Evolutionary conservation across 1,140 invertebrate species (phyloP), one percentile per base, ranked within the genome.

Genomic region (Aphelenchoides fujianensis): DNA sequence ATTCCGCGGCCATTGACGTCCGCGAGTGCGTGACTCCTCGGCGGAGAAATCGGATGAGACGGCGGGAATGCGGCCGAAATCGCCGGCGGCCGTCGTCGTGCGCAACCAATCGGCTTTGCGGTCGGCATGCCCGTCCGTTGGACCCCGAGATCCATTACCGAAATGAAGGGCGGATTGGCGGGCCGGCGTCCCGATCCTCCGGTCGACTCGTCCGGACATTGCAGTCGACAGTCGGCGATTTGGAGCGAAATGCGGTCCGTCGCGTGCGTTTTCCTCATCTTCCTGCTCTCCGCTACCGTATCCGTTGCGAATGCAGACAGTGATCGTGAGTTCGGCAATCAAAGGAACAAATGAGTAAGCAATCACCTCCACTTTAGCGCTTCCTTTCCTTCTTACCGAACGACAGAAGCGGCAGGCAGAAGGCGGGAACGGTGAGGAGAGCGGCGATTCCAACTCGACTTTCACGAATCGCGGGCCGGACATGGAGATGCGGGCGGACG

Each of bases 401-500:
- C n/a, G n/a, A n/a, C n/a, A n/a, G n/a, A n/a, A n/a, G n/a, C n/a
- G n/a, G n/a, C n/a, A n/a, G n/a, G n/a, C n/a, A n/a, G n/a, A n/a
- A n/a, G n/a, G n/a, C 41, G 41, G 23, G 23, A 48, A 48, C 41
- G 41, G 12, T 23, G 23, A 48, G 23, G 12, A 12, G 41, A n/a
- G 23, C 41, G 23, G 41, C 41, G 41, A 48, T 16, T 48, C 41
- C 12, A 48, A 48, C 41, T 48, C 41, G 12, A 48, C 41, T 23
- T 48, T 48, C 23, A 16, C 41, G 41, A 23, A 48, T 16, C 41
- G 41, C 12, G 41, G 41, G 12, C 41, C 41, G 12, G 41, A 48
- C 41, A 48, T 48, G 41, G 23, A 48, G 23, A 23, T 59, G 55
- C 5, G 53, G 53, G 27, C 34, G 12, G 69, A 70, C 34, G 37